Percentiles rank a stretch among this genome's conserved stretches.
Evolutionary conservation across 2,888 invertebrate species (phyloP).

Genomic region (Agapetus fuscipes): DNA sequence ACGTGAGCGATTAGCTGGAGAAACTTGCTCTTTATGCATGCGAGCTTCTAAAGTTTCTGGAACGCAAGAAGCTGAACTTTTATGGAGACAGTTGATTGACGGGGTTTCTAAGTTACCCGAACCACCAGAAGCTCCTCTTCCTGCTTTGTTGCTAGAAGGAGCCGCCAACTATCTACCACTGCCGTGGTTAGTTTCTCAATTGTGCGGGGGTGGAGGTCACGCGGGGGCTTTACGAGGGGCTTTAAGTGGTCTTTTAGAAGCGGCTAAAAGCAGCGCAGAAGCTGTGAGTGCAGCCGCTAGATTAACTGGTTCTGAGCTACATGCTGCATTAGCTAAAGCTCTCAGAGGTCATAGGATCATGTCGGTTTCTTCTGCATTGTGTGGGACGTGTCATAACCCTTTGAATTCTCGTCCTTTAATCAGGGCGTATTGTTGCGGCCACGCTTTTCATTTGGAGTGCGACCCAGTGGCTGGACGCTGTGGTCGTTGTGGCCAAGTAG

Average conservation of each 20-base stretch:
- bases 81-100: slow-evolving; percentile 19
- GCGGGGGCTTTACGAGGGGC: slow-evolving; percentile 18
- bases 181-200: slow-evolving; percentile 28
- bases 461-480: slow-evolving; percentile 27
- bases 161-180: slow-evolving; percentile 30
- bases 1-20: slow-evolving; percentile 24
- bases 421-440: slow-evolving; percentile 22
- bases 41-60: slow-evolving; percentile 25
- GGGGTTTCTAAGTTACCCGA: slow-evolving; percentile 14
- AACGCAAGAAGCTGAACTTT: slow-evolving; percentile 22
- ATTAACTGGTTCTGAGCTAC: slow-evolving; percentile 21
- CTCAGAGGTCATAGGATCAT: slow-evolving; percentile 15
- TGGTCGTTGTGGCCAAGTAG: slow-evolving; percentile 28
- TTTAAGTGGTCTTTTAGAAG: slow-evolving; percentile 15
- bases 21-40: slow-evolving; percentile 31
- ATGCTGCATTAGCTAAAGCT: slow-evolving; percentile 25
- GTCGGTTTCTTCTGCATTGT: slow-evolving; percentile 11
- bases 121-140: slow-evolving; percentile 20
- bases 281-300: slow-evolving; percentile 21
- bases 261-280: slow-evolving; percentile 17
- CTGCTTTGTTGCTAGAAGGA: slow-evolving; percentile 32
- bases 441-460: slow-evolving; percentile 35
- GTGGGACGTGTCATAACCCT: slow-evolving; percentile 17
- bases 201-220: slow-evolving; percentile 24
- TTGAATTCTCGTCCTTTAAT: slow-evolving; percentile 21